Evolutionary conservation across 2,797 vertebrate species (phyloP), one percentile per base, ranked within the genome.

Genomic region (Hybognathus amarus): DNA sequence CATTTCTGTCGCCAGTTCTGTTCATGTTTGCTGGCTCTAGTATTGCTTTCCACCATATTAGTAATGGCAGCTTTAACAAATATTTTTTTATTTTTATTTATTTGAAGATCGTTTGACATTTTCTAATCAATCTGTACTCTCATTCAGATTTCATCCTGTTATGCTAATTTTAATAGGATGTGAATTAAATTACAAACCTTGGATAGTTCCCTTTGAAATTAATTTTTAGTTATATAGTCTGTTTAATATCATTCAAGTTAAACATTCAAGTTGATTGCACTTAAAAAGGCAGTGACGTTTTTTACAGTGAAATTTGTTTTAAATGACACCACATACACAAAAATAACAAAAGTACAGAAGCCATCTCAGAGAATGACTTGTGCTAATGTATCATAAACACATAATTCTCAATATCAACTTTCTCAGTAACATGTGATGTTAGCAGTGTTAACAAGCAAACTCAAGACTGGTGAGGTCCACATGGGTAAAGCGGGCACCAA

Each of bases 361-460:
- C 47, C 2, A 9, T 67, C 47, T 45, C 20, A 45, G 15, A 56
- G 50, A 59, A 71, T 20, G 15, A n/a, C 77, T 50, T 30, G 42
- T 30, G 42, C 42, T 42, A 61, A 20, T 47, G 69, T 81, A 76
- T 82, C 22, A 68, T 45, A 54, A 82, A 82, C 80, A 63, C 27
- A 52, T 79, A 38, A 68, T 68, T 69, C 66, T 54, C 66, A 27
- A 27, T 54, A 52, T 30, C 63, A 38, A 50, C 40, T 27, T 24
- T 82, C 36, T 68, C 81, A 77, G 38, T n/a, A 17, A 68, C 36
- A 47, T 42, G 50, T 17, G 18, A 69, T 77, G 50, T 83, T 83
- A 59, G 64, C 52, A 27, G 27, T 59, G 50, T 47, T 77, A 77
- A 83, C 81, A 78, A 50, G 30, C 24, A 83, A n/a, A 68, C 61